These are phyloP conservation scores for Hyperoplus lanceolatus DNA, from an alignment of 2,797 vertebrate species.

Conservation along the genomic window DNA sequence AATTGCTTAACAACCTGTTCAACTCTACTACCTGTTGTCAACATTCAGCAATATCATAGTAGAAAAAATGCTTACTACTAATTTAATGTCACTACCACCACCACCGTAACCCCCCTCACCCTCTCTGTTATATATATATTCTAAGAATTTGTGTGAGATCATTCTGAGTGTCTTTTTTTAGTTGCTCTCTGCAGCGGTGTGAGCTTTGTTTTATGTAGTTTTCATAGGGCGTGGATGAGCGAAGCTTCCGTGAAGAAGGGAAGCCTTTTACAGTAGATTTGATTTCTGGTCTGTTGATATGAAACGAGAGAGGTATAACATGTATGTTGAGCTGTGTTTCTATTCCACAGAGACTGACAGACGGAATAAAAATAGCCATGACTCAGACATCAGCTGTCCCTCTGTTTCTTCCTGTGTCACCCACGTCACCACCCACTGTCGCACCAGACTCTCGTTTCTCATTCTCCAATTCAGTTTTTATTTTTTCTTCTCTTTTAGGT, in stretches of 20 bases:
- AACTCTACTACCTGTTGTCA: constrained; percentile 30
- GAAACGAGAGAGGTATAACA: constrained; percentile 55
- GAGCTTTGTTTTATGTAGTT: constrained; percentile 56
- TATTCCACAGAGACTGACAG: constrained; percentile 52
- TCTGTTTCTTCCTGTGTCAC: constrained; percentile 73
- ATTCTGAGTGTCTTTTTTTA: constrained; percentile 37
- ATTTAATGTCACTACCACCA: constrained; percentile 2
- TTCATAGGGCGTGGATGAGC: constrained; percentile 22
- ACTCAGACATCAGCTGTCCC: constrained; percentile 80
- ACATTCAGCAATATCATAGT: not conserved
- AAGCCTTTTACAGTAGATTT: constrained; percentile 43
- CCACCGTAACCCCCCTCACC: not conserved
- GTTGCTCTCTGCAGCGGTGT: constrained; percentile 35
- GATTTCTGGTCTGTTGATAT: constrained; percentile 61
- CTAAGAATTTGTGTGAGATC: constrained; percentile 34
- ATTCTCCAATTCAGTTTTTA: constrained; percentile 4
- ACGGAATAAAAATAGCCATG: constrained; percentile 84
- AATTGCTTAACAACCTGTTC: constrained; percentile 11
- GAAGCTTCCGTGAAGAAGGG: not conserved
- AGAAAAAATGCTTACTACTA: constrained; percentile 15
- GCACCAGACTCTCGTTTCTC: constrained; percentile 6
- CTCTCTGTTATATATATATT: constrained; percentile 31
- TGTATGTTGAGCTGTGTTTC: constrained; percentile 68
- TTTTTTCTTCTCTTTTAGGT: not conserved
- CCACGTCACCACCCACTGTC: constrained; percentile 43